Conservation (phyloP, 1,140 invertebrate species). For the Ostrea edulis region DNA sequence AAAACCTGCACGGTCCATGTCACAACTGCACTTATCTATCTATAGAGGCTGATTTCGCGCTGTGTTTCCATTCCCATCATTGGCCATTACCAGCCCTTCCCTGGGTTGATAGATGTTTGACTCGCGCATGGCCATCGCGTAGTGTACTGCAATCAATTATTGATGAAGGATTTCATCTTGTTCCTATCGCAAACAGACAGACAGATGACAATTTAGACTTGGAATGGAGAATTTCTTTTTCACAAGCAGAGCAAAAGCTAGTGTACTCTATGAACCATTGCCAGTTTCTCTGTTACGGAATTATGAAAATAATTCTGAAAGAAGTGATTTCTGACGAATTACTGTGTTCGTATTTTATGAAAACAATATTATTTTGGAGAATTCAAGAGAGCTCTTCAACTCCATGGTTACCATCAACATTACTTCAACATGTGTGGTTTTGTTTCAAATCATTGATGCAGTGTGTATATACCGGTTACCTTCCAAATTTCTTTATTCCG, state of each 20-base stretch:
- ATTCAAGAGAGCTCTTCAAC: background rate
- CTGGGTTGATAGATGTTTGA: background rate
- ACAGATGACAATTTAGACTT: background rate
- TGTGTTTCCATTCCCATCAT: background rate
- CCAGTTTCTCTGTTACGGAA: constrained; percentile 43
- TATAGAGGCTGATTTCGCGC: background rate
- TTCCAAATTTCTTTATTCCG: constrained; percentile 44
- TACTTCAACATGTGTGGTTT: constrained; percentile 27
- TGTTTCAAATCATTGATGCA: constrained; percentile 30
- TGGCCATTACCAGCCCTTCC: background rate
- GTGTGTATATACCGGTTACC: constrained; percentile 31
- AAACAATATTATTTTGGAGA: constrained; percentile 37
- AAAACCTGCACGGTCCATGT: background rate
- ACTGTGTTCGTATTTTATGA: constrained; percentile 42
- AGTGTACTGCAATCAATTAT: constrained; percentile 7
- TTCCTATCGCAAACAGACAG: constrained; percentile 7
- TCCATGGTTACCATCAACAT: constrained; percentile 82
- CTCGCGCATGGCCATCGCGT: background rate
- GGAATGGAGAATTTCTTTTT: constrained; percentile 47
- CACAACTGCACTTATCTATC: background rate
- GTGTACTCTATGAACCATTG: constrained; percentile 46
- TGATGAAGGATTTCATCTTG: constrained; percentile 21
- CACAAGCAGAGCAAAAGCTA: constrained; percentile 42
- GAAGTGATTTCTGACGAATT: constrained; percentile 11
- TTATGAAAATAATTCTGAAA: constrained; percentile 43